phyloP scores from a whole-genome alignment of 2,113 vertebrate species.

The Petroica traversi region DNA sequence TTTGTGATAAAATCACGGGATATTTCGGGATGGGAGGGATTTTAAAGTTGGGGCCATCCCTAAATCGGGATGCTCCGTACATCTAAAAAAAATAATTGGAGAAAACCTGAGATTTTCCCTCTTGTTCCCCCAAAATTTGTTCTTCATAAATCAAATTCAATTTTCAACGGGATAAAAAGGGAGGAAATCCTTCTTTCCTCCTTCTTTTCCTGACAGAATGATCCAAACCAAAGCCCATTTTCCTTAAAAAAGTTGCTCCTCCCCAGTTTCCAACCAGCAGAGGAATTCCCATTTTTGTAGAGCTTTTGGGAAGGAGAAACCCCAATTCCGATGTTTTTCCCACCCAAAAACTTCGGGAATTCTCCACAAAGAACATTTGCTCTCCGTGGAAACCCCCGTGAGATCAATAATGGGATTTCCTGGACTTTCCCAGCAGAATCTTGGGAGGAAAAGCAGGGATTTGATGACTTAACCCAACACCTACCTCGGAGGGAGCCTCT shows the following conservation, averaged over 20 bases:
- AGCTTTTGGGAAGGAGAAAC: background rate
- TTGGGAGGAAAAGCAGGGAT: background rate
- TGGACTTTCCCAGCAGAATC: background rate
- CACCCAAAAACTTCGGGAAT: background rate
- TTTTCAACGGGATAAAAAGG: background rate
- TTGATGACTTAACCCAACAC: background rate
- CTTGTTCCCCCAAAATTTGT: background rate
- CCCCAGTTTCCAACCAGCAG: rapidly evolving
- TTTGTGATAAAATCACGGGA: background rate
- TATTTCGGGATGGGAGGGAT: background rate
- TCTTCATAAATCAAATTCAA: background rate
- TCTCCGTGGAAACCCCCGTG: background rate
- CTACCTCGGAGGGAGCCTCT: background rate
- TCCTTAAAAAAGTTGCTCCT: background rate
- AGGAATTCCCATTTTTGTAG: background rate
- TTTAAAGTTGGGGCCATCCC: background rate
- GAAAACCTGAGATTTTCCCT: background rate
- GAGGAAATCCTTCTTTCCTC: background rate
- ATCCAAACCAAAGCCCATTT: background rate
- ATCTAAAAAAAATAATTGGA: no score
- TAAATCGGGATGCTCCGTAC: background rate
- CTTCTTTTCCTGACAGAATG: background rate
- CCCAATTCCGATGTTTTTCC: background rate
- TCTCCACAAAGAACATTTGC: background rate
- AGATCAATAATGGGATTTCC: background rate